Percentiles rank a stretch among this genome's conserved stretches.
Evolutionary conservation across 2,113 vertebrate species (phyloP).

Genomic region (Casuarius casuarius): DNA sequence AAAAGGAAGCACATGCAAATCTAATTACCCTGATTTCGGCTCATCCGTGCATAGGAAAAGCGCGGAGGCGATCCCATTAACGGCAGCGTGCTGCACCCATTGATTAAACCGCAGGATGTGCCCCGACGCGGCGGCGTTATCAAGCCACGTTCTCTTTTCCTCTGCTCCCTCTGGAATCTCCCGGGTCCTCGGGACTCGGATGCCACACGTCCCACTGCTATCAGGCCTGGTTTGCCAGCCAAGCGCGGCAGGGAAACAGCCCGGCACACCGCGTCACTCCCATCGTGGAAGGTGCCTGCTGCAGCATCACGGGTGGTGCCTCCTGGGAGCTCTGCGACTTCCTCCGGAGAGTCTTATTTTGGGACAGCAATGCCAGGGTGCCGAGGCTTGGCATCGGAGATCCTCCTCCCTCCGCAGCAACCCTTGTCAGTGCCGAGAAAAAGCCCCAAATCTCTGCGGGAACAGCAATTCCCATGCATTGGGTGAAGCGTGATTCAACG

Average conservation of each 20-base stretch:
- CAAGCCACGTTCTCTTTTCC: fast-evolving
- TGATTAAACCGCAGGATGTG: neutral
- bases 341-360: neutral
- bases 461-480: neutral
- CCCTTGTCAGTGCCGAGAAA: neutral
- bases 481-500: neutral
- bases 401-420: too few relatives aligned
- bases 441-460: neutral
- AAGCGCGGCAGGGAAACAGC: neutral
- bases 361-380: neutral
- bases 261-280: neutral
- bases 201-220: fast-evolving
- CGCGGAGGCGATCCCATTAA: fast-evolving
- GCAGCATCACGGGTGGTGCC: too few relatives aligned
- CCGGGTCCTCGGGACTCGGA: neutral
- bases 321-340: neutral
- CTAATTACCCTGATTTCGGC: neutral
- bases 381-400: neutral
- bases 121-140: neutral
- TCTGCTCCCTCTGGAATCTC: neutral
- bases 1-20: neutral
- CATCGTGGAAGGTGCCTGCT: neutral
- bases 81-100: neutral
- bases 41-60: fast-evolving
- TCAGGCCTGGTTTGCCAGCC: neutral